These are phyloP conservation scores for Crotalus helleri DNA, from an alignment of 2,113 vertebrate genomes.

Conservation along the genomic window DNA sequence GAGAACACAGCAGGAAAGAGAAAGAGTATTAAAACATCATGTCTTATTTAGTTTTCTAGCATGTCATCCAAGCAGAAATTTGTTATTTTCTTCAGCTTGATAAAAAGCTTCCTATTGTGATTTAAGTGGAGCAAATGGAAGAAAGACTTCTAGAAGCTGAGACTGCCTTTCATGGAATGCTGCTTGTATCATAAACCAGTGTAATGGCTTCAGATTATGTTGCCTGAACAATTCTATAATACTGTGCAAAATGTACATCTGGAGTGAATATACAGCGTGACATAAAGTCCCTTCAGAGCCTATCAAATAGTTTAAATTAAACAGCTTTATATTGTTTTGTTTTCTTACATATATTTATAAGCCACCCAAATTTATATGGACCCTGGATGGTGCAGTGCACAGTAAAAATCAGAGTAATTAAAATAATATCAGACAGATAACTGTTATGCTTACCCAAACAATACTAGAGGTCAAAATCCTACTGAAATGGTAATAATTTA, in stretches of 20 bases:
- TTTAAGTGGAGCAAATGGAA: background rate
- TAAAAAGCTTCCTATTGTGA: background rate
- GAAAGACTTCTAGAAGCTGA: background rate
- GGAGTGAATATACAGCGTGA: background rate
- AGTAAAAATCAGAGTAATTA: background rate
- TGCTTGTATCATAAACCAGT: background rate
- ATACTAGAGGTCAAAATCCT: background rate
- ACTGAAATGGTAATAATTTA: background rate
- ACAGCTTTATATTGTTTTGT: background rate
- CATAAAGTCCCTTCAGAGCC: background rate
- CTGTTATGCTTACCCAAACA: background rate
- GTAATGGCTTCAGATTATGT: background rate
- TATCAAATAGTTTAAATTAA: background rate
- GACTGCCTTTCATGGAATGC: background rate
- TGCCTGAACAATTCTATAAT: background rate
- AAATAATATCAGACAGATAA: background rate
- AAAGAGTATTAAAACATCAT: background rate
- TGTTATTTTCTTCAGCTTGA: background rate
- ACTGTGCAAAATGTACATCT: background rate
- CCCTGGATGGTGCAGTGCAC: background rate
- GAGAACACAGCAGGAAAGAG: background rate
- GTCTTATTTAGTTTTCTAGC: background rate
- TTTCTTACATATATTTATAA: background rate
- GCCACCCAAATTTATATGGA: background rate
- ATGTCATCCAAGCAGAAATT: background rate